These are phyloP conservation scores for Melierax canorus DNA, from an alignment of 2,113 vertebrate genomes.

Conservation along the genomic window DNA sequence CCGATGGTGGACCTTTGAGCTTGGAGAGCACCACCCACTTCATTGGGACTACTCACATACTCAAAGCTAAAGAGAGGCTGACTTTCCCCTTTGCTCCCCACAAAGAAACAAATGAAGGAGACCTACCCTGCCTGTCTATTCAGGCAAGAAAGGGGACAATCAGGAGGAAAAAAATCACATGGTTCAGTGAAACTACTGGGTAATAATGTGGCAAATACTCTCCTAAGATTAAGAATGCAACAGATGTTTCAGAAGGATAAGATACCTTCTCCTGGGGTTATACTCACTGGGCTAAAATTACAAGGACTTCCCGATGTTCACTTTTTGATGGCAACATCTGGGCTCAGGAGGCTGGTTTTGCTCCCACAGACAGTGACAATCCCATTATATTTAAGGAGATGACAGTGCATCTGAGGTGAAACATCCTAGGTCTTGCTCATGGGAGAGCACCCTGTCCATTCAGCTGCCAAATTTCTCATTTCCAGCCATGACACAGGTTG, in stretches of 20 bases:
- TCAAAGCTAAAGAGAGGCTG: not conserved
- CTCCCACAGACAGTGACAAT: not conserved
- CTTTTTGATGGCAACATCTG: not conserved
- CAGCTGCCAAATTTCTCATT: not conserved
- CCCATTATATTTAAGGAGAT: not conserved
- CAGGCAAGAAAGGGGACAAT: not conserved
- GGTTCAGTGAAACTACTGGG: not conserved
- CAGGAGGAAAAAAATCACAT: not conserved
- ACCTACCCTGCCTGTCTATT: not conserved
- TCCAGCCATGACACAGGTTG: not conserved
- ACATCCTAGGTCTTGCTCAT: not conserved
- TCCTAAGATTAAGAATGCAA: not conserved
- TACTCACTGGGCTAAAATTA: not conserved
- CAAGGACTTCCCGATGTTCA: not conserved
- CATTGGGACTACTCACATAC: not conserved
- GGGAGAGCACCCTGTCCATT: not conserved
- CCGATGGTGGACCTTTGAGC: accelerated
- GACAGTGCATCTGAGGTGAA: not conserved
- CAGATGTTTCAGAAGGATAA: not conserved
- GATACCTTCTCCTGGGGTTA: not conserved
- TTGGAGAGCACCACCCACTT: not conserved
- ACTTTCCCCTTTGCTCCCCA: not conserved
- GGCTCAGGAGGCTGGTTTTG: not conserved
- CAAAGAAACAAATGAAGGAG: not conserved
- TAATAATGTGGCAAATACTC: not conserved